Base-by-base conservation (phyloP, 2,888 invertebrate species). In the Nomada hirtipes region DNA sequence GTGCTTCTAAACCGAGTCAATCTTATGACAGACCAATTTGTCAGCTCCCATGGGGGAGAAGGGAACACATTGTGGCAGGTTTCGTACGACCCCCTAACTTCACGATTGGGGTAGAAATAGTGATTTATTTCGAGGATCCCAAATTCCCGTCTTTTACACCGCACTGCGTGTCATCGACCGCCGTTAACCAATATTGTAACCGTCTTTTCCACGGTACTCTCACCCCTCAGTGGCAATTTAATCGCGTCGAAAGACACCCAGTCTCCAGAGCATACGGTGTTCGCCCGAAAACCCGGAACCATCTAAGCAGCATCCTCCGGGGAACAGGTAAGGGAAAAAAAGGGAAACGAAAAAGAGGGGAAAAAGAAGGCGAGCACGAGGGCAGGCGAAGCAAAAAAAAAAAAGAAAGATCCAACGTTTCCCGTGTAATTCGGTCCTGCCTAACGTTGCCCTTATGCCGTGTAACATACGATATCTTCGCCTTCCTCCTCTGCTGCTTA, bases 401-500 rank as follows among this genome's bases (percentile, higher is more conserved):
- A 23, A 20, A 57, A 26, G 9, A 47, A 47, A 13, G 47, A 47
- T 3, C 53, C 81, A 83, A 86, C 67, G 82, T 89, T 89, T 90
- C 86, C 86, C 88, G 89, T 91, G 91, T 91, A 91, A 91, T 88
- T 89, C 83, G 87, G 91, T 88, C 86, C 89, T 87, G 63, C 73
- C 81, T 81, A 88, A 79, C 89, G 88, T 89, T 84, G 80, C 87
- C 91, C 91, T 92, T 91, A 88, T 90, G 91, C 86, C 85, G 78
- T 59, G 84, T 78, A 91, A 91, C 92, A 91, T 88, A 82, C 88
- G 92, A 92, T 91, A 91, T 83, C 85, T 50, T 75, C 79, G 44
- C 68, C 61, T 69, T 72, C 78, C 67, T 64, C 76, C 72, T 50
- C 80, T 87, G 82, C 67, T 80, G 78, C 73, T 71, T 76, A 77